phyloP scores from a whole-genome alignment of 2,113 vertebrate genomes.

The Mustelus asterias region DNA sequence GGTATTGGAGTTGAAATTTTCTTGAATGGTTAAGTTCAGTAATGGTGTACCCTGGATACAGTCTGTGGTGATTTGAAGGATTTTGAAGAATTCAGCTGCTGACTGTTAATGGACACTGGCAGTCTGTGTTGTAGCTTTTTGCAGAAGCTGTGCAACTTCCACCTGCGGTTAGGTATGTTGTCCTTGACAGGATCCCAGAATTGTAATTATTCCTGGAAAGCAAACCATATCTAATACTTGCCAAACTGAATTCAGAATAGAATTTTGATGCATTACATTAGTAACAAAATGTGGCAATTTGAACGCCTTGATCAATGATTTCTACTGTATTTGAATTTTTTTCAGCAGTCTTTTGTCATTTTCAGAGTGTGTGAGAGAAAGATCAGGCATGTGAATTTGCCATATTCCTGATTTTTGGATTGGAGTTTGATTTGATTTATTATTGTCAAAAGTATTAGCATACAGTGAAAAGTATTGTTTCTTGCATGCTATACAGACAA shows the following conservation, averaged over 20 bases:
- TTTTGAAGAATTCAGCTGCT: background rate
- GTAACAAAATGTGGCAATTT: background rate
- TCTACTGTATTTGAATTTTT: background rate
- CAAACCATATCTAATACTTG: background rate
- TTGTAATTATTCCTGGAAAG: slow-evolving; percentile 14
- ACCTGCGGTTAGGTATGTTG: background rate
- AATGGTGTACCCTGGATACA: background rate
- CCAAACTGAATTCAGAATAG: background rate
- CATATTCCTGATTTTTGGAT: background rate
- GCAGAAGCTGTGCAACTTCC: background rate
- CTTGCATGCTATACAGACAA: too few species aligned
- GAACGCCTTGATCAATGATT: background rate
- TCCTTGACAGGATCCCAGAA: background rate
- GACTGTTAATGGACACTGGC: background rate
- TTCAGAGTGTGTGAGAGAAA: background rate
- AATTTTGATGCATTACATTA: background rate
- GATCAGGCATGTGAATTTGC: background rate
- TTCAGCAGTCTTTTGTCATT: background rate
- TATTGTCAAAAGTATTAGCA: too few species aligned
- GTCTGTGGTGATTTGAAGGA: background rate
- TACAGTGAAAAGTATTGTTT: too few species aligned
- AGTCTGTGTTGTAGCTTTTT: background rate
- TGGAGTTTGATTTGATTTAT: background rate
- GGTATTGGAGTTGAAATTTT: background rate
- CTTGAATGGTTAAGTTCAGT: background rate